These are phyloP conservation scores for Psilopogon haemacephalus DNA, from an alignment of 2,113 vertebrate species.

Conservation along the genomic window DNA sequence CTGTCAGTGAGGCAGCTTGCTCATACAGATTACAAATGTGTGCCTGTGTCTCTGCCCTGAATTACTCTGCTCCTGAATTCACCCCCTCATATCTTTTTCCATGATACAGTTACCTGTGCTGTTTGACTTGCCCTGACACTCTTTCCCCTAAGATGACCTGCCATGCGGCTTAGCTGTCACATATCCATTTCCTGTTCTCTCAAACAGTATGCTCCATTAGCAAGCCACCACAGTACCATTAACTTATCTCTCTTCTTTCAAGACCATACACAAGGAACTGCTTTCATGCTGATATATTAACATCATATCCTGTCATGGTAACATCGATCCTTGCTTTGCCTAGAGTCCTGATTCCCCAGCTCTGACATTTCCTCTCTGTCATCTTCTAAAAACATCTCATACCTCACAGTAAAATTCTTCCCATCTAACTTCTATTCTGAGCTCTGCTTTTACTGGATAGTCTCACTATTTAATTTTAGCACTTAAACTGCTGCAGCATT, in stretches of 20 bases:
- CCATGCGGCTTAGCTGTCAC: not conserved
- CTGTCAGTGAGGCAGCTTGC: not conserved
- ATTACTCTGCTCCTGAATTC: not conserved
- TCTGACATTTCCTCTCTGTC: not conserved
- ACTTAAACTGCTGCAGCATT: not conserved
- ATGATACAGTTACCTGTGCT: not conserved
- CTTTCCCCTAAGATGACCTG: not conserved
- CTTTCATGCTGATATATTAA: not conserved
- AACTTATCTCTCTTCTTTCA: not conserved
- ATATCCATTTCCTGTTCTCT: not conserved
- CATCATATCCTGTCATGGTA: not conserved
- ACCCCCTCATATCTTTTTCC: not conserved
- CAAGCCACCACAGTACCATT: not conserved
- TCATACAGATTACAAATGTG: not conserved
- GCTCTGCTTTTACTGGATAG: not conserved
- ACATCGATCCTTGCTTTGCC: not conserved
- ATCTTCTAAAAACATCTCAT: not conserved
- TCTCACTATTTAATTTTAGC: not conserved
- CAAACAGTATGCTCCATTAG: not conserved
- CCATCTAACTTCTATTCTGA: slow-evolving; percentile 30
- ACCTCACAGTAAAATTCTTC: slow-evolving; percentile 7
- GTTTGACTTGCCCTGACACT: not conserved
- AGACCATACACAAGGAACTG: not conserved
- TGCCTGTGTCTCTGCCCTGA: not conserved
- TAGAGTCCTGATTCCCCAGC: not conserved